Conservation (phyloP, 2,113 vertebrate genomes). For the Hippopotamus amphibius region DNA sequence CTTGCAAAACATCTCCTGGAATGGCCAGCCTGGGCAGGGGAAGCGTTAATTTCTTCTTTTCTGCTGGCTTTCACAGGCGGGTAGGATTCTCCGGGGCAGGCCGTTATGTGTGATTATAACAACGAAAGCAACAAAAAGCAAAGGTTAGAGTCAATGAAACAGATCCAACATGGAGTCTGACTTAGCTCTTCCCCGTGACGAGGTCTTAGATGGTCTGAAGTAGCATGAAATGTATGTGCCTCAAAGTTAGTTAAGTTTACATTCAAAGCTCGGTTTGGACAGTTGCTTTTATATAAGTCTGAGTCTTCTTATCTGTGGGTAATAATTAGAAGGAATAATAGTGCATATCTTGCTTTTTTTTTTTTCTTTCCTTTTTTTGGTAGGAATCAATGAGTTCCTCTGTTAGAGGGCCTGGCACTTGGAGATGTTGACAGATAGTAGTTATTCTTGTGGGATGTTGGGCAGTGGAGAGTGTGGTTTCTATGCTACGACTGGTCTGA, state of each 20-base stretch:
- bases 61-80: no score
- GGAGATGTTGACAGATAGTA: background rate
- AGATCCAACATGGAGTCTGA: no score
- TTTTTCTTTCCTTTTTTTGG: no score
- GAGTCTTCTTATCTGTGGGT: background rate
- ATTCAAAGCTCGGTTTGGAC: background rate
- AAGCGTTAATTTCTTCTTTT: no score
- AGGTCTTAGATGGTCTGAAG: background rate
- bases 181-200: no score
- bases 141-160: no score
- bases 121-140: no score
- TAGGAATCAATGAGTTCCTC: background rate
- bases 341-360: background rate
- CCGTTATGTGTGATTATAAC: no score
- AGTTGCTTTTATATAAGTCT: background rate
- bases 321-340: background rate
- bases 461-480: background rate
- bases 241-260: background rate
- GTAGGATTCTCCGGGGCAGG: no score
- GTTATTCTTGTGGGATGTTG: background rate
- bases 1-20: no score
- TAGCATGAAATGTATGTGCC: background rate
- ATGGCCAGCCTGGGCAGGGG: no score
- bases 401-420: background rate
- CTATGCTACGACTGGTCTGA: background rate